Percentiles rank a stretch among this genome's conserved stretches.
These are phyloP conservation scores for Drusus annulatus DNA, from an alignment of 1,140 invertebrate genomes.

Conservation along the genomic window DNA sequence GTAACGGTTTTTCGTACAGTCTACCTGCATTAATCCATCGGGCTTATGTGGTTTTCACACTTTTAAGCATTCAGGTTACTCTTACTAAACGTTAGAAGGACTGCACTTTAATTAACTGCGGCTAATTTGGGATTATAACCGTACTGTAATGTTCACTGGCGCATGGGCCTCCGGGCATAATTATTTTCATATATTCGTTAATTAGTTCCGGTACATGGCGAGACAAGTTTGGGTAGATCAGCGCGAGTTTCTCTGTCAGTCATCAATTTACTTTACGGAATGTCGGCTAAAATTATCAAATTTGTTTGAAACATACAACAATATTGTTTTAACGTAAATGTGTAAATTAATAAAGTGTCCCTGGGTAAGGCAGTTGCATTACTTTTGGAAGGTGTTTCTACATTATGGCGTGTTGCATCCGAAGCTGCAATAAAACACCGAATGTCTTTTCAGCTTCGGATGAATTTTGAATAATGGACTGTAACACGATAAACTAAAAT, in stretches of 20 bases:
- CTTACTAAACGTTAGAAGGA: conserved; percentile 23
- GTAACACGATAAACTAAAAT: too few species aligned
- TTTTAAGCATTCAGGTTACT: not conserved
- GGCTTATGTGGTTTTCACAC: not conserved
- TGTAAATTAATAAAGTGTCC: too few species aligned
- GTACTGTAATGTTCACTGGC: conserved; percentile 22
- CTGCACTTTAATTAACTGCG: conserved; percentile 24
- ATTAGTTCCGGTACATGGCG: conserved; percentile 44
- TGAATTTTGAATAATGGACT: too few species aligned
- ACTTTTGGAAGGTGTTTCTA: too few species aligned
- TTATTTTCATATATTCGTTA: conserved; percentile 44
- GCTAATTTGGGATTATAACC: conserved; percentile 38
- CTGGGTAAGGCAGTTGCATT: too few species aligned
- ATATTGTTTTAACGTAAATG: too few species aligned
- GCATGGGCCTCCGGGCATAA: conserved; percentile 5
- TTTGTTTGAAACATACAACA: not conserved
- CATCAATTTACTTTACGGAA: conserved; percentile 15
- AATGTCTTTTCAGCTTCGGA: too few species aligned
- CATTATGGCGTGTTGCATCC: too few species aligned
- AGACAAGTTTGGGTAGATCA: conserved; percentile 13
- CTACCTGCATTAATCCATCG: not conserved
- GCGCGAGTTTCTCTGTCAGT: conserved; percentile 20
- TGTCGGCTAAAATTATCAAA: conserved; percentile 13
- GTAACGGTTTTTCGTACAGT: conserved; percentile 2
- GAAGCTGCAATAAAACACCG: too few species aligned